These are phyloP conservation scores for Saxicola maurus DNA, from an alignment of 2,797 vertebrate species.

Conservation along the genomic window DNA sequence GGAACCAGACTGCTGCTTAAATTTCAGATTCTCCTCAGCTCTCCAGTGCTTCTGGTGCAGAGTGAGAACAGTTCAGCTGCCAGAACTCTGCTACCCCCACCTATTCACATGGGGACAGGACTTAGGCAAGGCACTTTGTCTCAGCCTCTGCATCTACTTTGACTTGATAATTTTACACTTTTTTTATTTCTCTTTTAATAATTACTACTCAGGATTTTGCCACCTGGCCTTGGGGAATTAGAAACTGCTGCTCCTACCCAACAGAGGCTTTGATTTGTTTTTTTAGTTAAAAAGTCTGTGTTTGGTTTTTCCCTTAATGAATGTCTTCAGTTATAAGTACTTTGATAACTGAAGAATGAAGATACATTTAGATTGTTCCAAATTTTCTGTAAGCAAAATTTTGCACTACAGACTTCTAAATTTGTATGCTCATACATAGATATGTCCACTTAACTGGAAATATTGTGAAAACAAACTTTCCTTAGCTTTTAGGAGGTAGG, in stretches of 20 bases:
- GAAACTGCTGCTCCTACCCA: neutral
- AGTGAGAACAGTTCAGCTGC: neutral
- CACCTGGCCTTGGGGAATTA: neutral
- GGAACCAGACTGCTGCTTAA: neutral
- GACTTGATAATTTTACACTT: neutral
- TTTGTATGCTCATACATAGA: neutral
- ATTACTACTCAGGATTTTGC: neutral
- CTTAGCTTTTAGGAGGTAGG: neutral
- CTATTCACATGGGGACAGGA: accelerated
- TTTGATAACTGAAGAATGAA: neutral
- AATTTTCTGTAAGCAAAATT: neutral
- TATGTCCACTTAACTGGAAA: neutral
- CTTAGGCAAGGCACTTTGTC: neutral
- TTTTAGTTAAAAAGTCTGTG: neutral
- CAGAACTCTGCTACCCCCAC: neutral
- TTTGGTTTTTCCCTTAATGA: neutral
- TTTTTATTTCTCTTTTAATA: neutral
- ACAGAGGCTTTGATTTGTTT: neutral
- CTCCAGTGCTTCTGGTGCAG: neutral
- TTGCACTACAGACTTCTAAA: neutral
- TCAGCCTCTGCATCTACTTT: neutral
- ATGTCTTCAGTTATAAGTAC: neutral
- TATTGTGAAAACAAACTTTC: neutral
- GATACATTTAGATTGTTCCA: neutral
- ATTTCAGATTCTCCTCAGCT: neutral